Percentiles rank a stretch among this genome's conserved stretches.
Conservation (phyloP, 1,140 invertebrate genomes). For the Drosophila burlai region DNA sequence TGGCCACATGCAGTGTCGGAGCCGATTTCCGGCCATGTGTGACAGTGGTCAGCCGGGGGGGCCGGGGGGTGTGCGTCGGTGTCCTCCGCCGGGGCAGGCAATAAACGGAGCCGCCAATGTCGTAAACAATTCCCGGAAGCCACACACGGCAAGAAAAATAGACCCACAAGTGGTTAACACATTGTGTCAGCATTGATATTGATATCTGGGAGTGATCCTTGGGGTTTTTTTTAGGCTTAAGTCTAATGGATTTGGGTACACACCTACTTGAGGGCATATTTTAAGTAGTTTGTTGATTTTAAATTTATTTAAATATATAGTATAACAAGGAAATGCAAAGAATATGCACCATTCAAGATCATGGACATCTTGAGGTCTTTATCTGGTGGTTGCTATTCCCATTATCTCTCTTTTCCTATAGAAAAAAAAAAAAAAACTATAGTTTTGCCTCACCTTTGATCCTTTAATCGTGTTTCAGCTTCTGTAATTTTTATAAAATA, state of each 20-base stretch:
- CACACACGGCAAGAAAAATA: slow-evolving; percentile 14
- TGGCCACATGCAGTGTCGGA: slow-evolving; percentile 77
- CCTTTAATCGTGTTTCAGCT: neutral
- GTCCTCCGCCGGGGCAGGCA: slow-evolving; percentile 44
- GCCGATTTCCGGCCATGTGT: slow-evolving; percentile 80
- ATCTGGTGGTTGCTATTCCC: neutral
- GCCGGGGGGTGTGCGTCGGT: neutral
- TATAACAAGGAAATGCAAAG: no score
- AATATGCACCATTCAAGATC: no score
- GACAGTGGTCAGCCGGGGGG: slow-evolving; percentile 17
- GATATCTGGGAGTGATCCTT: neutral
- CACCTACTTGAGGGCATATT: neutral
- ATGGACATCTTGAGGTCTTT: neutral
- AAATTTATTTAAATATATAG: neutral
- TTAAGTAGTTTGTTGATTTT: neutral
- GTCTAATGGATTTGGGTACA: neutral
- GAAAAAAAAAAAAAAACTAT: no score
- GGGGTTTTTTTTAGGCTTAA: neutral
- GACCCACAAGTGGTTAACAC: neutral
- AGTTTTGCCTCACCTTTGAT: neutral
- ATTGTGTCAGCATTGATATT: slow-evolving; percentile 1
- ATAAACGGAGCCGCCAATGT: slow-evolving; percentile 65
- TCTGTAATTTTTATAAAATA: neutral
- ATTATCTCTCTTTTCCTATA: no score
- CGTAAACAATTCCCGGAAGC: slow-evolving; percentile 42